Conservation (phyloP, 1,140 invertebrate genomes). For the Coelopa frigida region DNA sequence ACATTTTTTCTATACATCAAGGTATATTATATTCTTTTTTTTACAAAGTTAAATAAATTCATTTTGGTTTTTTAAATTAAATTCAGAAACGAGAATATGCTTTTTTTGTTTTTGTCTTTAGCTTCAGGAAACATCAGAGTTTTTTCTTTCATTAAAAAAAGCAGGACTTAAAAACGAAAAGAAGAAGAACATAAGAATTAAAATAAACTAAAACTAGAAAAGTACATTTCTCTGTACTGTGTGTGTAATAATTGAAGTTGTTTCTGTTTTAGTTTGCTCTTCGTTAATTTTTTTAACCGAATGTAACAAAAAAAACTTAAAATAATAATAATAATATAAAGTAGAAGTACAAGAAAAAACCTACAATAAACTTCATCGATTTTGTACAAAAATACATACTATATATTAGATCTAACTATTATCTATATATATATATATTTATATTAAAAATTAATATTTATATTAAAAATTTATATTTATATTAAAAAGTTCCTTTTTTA, state of each 20-base stretch:
- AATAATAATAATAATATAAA: conserved; percentile 6
- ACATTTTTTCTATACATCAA: no score
- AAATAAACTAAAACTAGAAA: no score
- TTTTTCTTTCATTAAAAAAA: neutral
- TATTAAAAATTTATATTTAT: neutral
- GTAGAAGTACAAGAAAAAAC: no score
- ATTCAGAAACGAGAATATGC: neutral
- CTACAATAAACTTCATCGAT: no score
- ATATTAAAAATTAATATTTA: neutral
- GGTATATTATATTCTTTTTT: no score
- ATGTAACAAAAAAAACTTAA: conserved; percentile 5
- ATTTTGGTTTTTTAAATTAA: neutral
- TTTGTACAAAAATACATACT: no score
- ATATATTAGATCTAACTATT: no score
- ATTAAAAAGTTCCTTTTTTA: neutral
- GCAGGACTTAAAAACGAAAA: neutral
- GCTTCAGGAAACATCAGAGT: neutral
- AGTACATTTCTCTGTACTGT: conserved; percentile 2
- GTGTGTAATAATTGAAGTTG: no score
- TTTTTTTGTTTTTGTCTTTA: conserved; percentile 1
- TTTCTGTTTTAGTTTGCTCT: neutral
- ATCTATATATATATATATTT: neutral
- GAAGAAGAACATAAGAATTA: neutral
- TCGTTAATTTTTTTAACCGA: conserved; percentile 2
- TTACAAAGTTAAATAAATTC: no score